These are phyloP conservation scores for Drosophila insularis DNA, from an alignment of 1,140 invertebrate species.

Conservation along the genomic window DNA sequence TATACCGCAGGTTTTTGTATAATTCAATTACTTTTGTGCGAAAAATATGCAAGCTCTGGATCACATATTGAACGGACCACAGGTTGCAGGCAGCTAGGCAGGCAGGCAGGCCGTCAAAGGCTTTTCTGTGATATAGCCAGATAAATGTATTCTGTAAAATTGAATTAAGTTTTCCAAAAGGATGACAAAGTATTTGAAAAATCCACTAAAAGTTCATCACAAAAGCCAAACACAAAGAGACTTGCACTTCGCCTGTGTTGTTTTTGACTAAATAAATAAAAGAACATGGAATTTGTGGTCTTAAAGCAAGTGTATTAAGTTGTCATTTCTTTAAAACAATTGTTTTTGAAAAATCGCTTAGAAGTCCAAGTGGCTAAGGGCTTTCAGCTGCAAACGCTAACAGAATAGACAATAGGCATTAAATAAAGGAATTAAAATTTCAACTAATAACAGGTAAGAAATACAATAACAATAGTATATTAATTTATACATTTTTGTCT, in stretches of 20 bases:
- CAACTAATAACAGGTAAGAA: too few species aligned
- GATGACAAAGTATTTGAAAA: conserved; percentile 2
- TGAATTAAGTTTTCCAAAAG: conserved; percentile 24
- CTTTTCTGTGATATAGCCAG: not conserved
- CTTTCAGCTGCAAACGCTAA: too few species aligned
- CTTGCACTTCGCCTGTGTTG: not conserved
- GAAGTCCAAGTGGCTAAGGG: too few species aligned
- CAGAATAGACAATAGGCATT: too few species aligned
- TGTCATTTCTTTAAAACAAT: too few species aligned
- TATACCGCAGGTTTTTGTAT: conserved; percentile 32
- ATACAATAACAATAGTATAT: too few species aligned
- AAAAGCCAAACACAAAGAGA: not conserved
- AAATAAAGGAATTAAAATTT: too few species aligned
- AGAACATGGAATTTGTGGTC: too few species aligned
- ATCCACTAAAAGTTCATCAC: not conserved
- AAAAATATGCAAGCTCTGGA: conserved; percentile 32
- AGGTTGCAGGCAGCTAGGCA: not conserved
- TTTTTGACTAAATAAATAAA: too few species aligned
- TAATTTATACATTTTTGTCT: too few species aligned
- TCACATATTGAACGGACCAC: conserved; percentile 2
- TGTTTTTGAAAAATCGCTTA: too few species aligned
- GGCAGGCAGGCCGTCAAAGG: not conserved
- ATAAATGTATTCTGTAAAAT: conserved; percentile 22
- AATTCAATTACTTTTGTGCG: conserved; percentile 70
- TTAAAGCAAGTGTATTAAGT: too few species aligned